Base-by-base conservation (phyloP, 1,140 invertebrate genomes). In the Heliothis virescens region DNA sequence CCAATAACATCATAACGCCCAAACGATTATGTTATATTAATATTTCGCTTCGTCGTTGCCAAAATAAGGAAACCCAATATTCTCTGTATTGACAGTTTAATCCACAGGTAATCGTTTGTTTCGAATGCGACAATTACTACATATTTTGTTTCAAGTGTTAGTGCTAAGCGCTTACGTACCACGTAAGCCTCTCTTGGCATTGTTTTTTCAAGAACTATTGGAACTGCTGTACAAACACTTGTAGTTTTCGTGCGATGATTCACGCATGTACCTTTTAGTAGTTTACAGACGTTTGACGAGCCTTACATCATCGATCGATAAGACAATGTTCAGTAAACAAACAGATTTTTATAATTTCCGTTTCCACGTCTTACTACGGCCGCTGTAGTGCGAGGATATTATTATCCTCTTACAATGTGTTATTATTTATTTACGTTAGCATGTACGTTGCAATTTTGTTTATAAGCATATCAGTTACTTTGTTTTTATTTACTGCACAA, bases 251-350 rank as follows among this genome's bases (percentile, higher is more conserved):
- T 60, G 53, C 52, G 29, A 74, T 82, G 80, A 79, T 60, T 76
- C 77, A 76, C 29, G 16, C 2, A n/a, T 67, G 26, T 59, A 55
- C 60, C 57, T 62, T 71, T 75, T 53, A 71, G 21, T 72, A 72
- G 59, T 69, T 73, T 79, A 63, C 67, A 41, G 34, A 67, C 65
- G 63, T 76, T 74, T 79, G 52, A 76, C 52, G 63, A 62, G 18
- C 16, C 73, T 72, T 79, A 75, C 76, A 76, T 79, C 77, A 79
- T 79, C 76, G 48, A 78, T 18, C 34, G 65, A 55, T 59, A 52
- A 73, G 75, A 73, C 69, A 82, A 73, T 72, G 55, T 82, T 34
- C 15, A n/a, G n/a, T 77, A 77, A 77, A 80, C 67, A 83, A 73
- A 65, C 59, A 77, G 13, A 21, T 74, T 41, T 62, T 60, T 48